phyloP scores from a whole-genome alignment of 2,113 vertebrate genomes.

The human (Homo sapiens) region GRCh38 chr2:25562501-25563000 shows the following conservation, averaged over 20 bases:
- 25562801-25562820: neutral
- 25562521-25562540: neutral
- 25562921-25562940: neutral
- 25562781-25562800: neutral
- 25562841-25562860: neutral
- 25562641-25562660: neutral
- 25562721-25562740: constrained; percentile 11
- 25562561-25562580: neutral
- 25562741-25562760: neutral
- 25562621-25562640: neutral
- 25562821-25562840: neutral
- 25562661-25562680: neutral
- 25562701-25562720: neutral
- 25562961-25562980: neutral
- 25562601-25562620: neutral
- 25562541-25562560: neutral
- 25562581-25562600: neutral
- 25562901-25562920: neutral
- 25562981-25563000: neutral
- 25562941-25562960: neutral
- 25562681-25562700: neutral
- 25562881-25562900: neutral
- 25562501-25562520: neutral
- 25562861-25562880: neutral
- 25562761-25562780: neutral